A percentile compares a stretch with the other conserved stretches of the same genome.
phyloP scores from a whole-genome alignment of 2,113 vertebrate species.

The Mesembrinibis cayennensis region DNA sequence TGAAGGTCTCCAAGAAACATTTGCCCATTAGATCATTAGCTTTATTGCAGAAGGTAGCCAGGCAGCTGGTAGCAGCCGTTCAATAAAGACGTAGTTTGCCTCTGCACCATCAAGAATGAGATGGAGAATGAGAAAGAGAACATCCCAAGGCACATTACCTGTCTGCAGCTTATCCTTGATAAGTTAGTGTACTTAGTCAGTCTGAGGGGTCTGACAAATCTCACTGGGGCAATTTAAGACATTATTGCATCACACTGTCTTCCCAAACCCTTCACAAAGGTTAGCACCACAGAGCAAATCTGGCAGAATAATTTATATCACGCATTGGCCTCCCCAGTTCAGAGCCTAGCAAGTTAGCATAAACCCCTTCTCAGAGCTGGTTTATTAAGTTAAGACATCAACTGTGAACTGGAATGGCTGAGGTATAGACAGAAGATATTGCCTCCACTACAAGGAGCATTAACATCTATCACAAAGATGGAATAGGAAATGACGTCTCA shows the following conservation, averaged over 20 bases:
- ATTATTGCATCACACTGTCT: neutral
- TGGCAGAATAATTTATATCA: neutral
- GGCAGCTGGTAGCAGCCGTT: neutral
- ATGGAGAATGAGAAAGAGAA: neutral
- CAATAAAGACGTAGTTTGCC: neutral
- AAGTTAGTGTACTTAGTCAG: neutral
- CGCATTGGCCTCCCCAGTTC: neutral
- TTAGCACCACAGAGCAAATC: neutral
- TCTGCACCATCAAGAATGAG: neutral
- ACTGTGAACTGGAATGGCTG: neutral
- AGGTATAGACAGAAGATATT: neutral
- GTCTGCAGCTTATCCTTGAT: constrained; percentile 10
- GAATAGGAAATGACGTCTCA: neutral
- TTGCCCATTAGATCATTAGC: constrained; percentile 17
- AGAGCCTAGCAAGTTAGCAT: neutral
- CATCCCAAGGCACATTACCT: constrained; percentile 24
- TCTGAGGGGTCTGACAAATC: constrained; percentile 17
- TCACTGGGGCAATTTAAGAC: constrained; percentile 18
- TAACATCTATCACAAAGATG: neutral
- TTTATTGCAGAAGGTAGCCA: constrained; percentile 34
- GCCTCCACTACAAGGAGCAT: neutral
- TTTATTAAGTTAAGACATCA: neutral
- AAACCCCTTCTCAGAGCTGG: neutral
- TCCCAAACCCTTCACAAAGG: neutral
- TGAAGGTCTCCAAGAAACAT: constrained; percentile 28